phyloP scores from a whole-genome alignment of 2,888 invertebrate species.

The Agrochola litura region DNA sequence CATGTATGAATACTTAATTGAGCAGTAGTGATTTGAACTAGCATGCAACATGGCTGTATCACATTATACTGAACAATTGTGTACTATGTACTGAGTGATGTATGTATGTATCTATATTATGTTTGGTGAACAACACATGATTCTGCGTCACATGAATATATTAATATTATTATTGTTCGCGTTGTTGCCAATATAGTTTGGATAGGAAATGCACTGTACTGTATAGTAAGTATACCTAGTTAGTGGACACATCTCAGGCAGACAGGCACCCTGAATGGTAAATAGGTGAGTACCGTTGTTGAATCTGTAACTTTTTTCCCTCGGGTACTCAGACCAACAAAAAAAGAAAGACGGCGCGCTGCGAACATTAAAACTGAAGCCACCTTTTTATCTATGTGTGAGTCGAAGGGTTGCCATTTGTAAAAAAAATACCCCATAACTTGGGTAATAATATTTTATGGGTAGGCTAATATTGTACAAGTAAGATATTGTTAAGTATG shows the following conservation, averaged over 20 bases:
- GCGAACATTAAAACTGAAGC: too few relatives aligned
- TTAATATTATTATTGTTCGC: conserved; percentile 11
- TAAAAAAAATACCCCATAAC: too few relatives aligned
- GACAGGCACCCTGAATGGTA: neutral
- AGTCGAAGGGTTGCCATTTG: too few relatives aligned
- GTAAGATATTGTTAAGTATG: too few relatives aligned
- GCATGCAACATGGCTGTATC: conserved; percentile 22
- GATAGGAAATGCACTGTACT: neutral
- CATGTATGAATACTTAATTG: conserved; percentile 50
- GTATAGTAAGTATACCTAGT: neutral
- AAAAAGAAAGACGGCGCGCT: too few relatives aligned
- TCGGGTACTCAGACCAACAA: too few relatives aligned
- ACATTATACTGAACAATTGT: conserved; percentile 15
- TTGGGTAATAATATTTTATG: too few relatives aligned
- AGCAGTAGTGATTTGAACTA: conserved; percentile 40
- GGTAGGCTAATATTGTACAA: too few relatives aligned
- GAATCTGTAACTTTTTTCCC: too few relatives aligned
- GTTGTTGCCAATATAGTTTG: neutral
- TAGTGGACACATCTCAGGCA: neutral
- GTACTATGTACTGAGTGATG: neutral
- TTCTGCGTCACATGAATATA: conserved; percentile 33
- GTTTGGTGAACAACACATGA: conserved; percentile 39
- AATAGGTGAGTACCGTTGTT: neutral
- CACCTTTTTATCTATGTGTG: too few relatives aligned
- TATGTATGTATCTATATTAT: neutral